A percentile compares a stretch with the other conserved stretches of the same genome.
Conservation (phyloP, 2,888 invertebrate genomes). For the Chymomyza caudatula region DNA sequence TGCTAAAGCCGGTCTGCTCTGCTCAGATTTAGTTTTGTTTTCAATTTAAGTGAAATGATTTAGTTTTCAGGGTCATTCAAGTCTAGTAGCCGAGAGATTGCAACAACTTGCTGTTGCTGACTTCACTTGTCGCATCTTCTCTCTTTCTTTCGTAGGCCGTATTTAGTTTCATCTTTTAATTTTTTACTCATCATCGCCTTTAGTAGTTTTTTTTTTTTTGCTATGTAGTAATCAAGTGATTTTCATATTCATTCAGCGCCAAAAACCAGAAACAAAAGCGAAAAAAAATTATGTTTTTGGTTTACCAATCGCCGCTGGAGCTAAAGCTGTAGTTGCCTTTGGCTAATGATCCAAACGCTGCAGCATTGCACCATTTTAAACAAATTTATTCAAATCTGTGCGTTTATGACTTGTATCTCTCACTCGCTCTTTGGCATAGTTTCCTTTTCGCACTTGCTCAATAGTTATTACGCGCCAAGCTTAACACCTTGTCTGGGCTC, state of each 20-base stretch:
- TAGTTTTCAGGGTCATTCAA: slow-evolving; percentile 55
- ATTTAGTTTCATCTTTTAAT: slow-evolving; percentile 5
- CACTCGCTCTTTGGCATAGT: slow-evolving; percentile 4
- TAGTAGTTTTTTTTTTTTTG: slow-evolving; percentile 37
- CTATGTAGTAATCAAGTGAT: slow-evolving; percentile 63
- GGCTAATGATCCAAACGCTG: slow-evolving; percentile 51
- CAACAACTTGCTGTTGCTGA: neutral
- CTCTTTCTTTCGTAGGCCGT: slow-evolving; percentile 14
- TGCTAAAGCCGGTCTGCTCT: neutral
- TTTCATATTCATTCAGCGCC: slow-evolving; percentile 64
- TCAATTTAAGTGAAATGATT: slow-evolving; percentile 62
- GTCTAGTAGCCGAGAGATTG: slow-evolving; percentile 11
- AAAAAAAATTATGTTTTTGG: slow-evolving; percentile 30
- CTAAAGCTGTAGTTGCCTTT: slow-evolving; percentile 17
- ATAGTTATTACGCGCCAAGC: slow-evolving; percentile 45
- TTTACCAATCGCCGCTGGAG: slow-evolving; percentile 46
- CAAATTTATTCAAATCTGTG: slow-evolving; percentile 61
- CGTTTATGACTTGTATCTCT: neutral
- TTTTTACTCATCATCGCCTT: neutral
- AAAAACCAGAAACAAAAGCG: slow-evolving; percentile 31
- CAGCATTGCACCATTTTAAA: slow-evolving; percentile 54
- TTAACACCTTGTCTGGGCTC: neutral
- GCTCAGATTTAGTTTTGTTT: slow-evolving; percentile 1
- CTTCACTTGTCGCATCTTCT: neutral
- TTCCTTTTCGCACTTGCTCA: slow-evolving; percentile 46